A percentile compares a stretch with the other conserved stretches of the same genome.
Evolutionary conservation across 2,113 vertebrate genomes (phyloP).

Genomic region (Mirza zaza): DNA sequence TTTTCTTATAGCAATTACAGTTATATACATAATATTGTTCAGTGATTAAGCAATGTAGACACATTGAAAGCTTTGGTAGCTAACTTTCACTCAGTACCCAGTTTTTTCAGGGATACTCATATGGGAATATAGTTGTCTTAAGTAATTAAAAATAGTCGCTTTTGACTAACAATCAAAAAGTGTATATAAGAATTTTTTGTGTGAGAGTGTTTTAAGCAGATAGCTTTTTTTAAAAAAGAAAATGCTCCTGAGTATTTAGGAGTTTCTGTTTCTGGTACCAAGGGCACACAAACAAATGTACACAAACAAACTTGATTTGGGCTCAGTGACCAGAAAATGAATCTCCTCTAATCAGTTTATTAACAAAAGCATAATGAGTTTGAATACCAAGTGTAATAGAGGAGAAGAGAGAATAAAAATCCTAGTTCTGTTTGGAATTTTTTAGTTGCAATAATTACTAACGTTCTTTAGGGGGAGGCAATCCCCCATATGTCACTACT

Average conservation of each 20-base stretch:
- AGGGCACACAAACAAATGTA: constrained; percentile 8
- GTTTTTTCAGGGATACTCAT: constrained; percentile 15
- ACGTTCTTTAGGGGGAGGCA: constrained; percentile 79
- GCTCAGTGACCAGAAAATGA: constrained; percentile 41
- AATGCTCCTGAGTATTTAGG: neutral
- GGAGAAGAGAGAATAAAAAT: constrained; percentile 27
- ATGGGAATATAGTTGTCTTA: constrained; percentile 25
- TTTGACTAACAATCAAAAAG: constrained; percentile 49
- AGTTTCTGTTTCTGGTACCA: neutral
- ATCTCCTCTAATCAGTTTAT: constrained; percentile 18
- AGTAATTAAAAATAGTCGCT: constrained; percentile 13
- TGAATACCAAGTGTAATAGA: neutral
- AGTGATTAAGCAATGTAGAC: neutral
- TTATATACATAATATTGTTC: neutral
- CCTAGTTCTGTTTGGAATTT: constrained; percentile 53
- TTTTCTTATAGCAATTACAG: constrained; percentile 1
- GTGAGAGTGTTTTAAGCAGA: constrained; percentile 39
- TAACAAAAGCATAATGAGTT: constrained; percentile 22
- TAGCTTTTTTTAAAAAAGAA: neutral
- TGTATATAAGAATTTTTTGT: constrained; percentile 32
- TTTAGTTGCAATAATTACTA: constrained; percentile 77
- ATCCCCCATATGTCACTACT: constrained; percentile 66
- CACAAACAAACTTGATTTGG: constrained; percentile 33
- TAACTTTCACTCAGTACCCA: constrained; percentile 10
- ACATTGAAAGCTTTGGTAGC: constrained; percentile 8